Base-by-base conservation (phyloP, 2,797 vertebrate genomes). In the Pantherophis vulpinus region DNA sequence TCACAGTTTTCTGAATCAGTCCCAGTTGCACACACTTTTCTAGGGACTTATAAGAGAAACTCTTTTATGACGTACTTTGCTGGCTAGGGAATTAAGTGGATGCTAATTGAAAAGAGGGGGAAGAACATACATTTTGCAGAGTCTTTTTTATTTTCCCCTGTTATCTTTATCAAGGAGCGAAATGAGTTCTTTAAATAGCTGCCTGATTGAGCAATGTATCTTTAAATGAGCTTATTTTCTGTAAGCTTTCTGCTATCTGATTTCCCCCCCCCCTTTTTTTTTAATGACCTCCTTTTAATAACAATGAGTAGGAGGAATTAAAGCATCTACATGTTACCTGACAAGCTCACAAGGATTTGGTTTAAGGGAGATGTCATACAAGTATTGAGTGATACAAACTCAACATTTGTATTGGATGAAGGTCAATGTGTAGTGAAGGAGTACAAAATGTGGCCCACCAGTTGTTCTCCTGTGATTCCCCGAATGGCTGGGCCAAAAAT, bases 1-100 rank as follows among this genome's bases (percentile, higher is more conserved):
- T 95, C 96, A 97, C 91, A 51, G 95, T 96, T 97, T 97, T 95
- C 96, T 95, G 95, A 96, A 93, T 94, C 94, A 94, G 95, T 94
- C 97, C 96, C 96, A 94, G 94, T 95, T 95, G 90, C 93, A 87
- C 88, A 59, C 95, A 95, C 93, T 94, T 96, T 93, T 91, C 93
- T 93, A 92, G 88, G 92, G 93, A 91, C 92, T 95, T 91, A 96
- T 94, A 96, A 95, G 95, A 92, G 93, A 95, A 95, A 91, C 93
- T 94, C 95, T 95, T 93, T 95, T 95, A 93, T 90, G 27, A 90
- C 58, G 88, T 88, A 27, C 51, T 86, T 61, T 58, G 90, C 63
- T 91, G 86, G 55, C 88, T 37, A 51, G 61, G n/a, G 88, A 89
- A 89, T 87, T 25, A 89, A 55, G 37, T 58, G 16, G 61, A 59